These are phyloP conservation scores for Papilio demoleus DNA, from an alignment of 2,888 invertebrate genomes.

Conservation along the genomic window DNA sequence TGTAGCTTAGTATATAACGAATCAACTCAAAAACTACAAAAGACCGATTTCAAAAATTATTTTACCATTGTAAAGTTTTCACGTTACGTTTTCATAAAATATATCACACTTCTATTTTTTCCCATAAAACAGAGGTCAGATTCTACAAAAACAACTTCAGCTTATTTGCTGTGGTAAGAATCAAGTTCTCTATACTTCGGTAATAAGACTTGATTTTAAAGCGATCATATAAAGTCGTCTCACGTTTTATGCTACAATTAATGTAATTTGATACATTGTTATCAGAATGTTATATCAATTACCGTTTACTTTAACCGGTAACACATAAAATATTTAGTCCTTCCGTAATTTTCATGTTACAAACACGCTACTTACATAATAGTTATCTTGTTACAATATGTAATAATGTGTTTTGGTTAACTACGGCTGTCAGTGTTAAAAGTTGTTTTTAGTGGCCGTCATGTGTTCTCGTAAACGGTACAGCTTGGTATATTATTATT, in stretches of 20 bases:
- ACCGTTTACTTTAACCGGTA: neutral
- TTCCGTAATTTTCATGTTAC: conserved; percentile 40
- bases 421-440: conserved; percentile 39
- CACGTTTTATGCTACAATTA: neutral
- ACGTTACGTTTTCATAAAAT: no score
- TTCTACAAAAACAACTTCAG: no score
- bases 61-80: no score
- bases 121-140: no score
- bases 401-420: conserved; percentile 42
- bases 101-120: no score
- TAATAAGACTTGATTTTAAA: no score
- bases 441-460: conserved; percentile 37
- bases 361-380: conserved; percentile 46
- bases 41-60: no score
- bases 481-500: conserved; percentile 28
- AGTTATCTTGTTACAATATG: conserved; percentile 48
- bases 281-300: neutral
- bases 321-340: neutral
- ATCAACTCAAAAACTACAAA: no score
- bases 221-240: neutral
- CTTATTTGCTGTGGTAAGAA: no score
- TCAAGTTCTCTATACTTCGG: no score
- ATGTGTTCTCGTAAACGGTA: conserved; percentile 18
- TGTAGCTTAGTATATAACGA: no score
- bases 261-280: conserved; percentile 19